phyloP scores from a whole-genome alignment of 1,140 invertebrate species.

The Diuraphis noxia region DNA sequence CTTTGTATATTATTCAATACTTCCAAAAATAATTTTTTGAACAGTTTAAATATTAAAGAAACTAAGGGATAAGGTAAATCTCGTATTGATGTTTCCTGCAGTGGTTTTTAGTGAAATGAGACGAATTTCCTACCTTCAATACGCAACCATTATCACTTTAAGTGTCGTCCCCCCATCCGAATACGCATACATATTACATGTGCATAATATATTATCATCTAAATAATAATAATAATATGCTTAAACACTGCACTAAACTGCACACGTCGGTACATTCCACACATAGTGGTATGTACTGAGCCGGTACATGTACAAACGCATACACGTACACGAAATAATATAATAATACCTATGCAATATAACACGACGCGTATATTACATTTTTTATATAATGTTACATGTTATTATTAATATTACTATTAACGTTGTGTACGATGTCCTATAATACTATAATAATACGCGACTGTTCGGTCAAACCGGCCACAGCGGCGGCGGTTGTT shows the following conservation, averaged over 20 bases:
- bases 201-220: neutral
- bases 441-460: neutral
- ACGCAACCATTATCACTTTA: neutral
- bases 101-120: neutral
- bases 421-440: neutral
- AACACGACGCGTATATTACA: neutral
- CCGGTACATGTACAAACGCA: neutral
- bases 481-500: neutral
- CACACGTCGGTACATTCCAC: conserved; percentile 2
- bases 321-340: neutral
- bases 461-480: neutral
- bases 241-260: neutral
- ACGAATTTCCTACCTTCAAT: neutral
- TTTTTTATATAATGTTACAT: neutral
- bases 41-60: too few species aligned
- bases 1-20: too few species aligned
- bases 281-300: neutral
- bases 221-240: neutral
- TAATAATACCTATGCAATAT: neutral
- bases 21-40: too few species aligned
- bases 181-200: neutral
- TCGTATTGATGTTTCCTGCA: too few species aligned
- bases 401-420: neutral
- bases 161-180: neutral
- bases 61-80: too few species aligned